Conservation (phyloP, 2,113 vertebrate species). For the Trichechus manatus region DNA sequence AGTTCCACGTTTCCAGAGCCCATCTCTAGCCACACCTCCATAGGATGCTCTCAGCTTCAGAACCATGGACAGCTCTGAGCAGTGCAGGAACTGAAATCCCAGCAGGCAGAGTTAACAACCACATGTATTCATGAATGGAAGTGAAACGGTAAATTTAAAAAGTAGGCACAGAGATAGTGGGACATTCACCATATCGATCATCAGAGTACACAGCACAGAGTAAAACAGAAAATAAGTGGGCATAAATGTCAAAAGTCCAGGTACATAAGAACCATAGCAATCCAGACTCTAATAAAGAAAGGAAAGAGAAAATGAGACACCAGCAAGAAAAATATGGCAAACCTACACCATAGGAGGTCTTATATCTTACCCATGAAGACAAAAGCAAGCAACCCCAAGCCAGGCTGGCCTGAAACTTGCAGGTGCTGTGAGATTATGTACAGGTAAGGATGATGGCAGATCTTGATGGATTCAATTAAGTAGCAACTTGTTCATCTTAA, state of each 20-base stretch:
- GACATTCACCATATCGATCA: not conserved
- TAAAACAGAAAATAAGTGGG: not conserved
- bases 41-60: not conserved
- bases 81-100: too few relatives aligned
- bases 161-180: not conserved
- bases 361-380: too few relatives aligned
- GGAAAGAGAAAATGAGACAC: not conserved
- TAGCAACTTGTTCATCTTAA: not conserved
- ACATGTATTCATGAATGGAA: not conserved
- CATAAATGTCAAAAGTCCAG: not conserved
- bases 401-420: not conserved
- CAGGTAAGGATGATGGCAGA: not conserved
- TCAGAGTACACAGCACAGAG: not conserved
- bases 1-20: not conserved
- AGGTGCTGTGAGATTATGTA: not conserved
- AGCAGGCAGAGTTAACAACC: not conserved
- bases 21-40: not conserved
- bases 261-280: not conserved
- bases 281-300: not conserved
- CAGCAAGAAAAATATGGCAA: not conserved
- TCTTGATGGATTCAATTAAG: not conserved
- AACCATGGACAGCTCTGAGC: fast-evolving
- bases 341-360: too few relatives aligned
- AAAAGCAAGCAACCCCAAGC: not conserved
- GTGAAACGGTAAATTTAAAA: not conserved